Base-by-base conservation (phyloP, 2,888 invertebrate species). In the Gastrophysa polygoni region DNA sequence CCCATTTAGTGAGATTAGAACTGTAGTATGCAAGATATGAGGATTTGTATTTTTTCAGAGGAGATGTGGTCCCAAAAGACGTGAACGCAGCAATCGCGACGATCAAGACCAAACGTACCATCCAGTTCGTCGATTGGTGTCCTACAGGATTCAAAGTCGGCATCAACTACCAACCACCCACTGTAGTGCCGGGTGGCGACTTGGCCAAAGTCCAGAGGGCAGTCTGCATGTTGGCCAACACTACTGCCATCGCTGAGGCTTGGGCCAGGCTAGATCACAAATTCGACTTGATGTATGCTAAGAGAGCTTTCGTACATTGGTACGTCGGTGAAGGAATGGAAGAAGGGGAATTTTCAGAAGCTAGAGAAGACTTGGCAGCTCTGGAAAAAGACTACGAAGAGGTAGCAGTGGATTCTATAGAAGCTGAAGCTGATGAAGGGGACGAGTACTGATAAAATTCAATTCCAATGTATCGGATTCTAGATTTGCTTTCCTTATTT, bases 251-350 rank as follows among this genome's bases (percentile, higher is more conserved):
- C 77, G 96, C 95, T 2, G 96, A 96, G 80, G 96, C 96, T 28
- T 97, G 96, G 96, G 95, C 95, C 57, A 88, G 92, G 73, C 85
- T 97, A 63, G 94, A 96, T 83, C 93, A 93, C 82, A 97, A 97
- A 81, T 96, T 97, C 80, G 96, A 97, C 82, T 83, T 97, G 74
- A 96, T 97, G 95, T 97, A 95, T 83, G 93, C 95, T 38, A 96
- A 96, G 82, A 88, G 96, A 65, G 96, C 96, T 2, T 97, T 97
- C 80, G 95, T 97, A 16, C 96, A 97, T 82, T 97, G 97, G 97
- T 92, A 92, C 32, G 90, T 91, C 0, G 90, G 91, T 1, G 92
- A 92, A 79, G 93, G 94, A 58, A 94, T 95, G 90, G 91, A 92
- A 76, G 92, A 92, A 79, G 91, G 90, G 32, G 91, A 95, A 80